A percentile compares a stretch with the other conserved stretches of the same genome.
Conservation (phyloP, 1,140 invertebrate species). For the Trichonephila inaurata region DNA sequence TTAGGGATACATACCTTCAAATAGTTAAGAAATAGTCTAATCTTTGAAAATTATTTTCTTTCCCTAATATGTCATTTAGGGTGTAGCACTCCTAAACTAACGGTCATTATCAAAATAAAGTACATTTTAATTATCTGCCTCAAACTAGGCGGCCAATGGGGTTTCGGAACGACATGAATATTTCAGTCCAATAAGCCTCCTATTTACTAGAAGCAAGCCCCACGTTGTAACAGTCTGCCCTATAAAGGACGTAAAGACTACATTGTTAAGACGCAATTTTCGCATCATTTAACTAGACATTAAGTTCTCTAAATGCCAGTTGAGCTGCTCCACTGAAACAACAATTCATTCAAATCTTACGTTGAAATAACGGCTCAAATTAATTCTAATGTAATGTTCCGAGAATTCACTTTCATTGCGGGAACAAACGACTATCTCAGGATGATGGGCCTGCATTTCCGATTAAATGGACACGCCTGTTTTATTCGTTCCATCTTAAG, state of each 20-base stretch:
- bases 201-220: background rate
- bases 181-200: conserved; percentile 27
- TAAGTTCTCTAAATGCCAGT: conserved; percentile 31
- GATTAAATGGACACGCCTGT: background rate
- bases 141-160: background rate
- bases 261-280: conserved; percentile 6
- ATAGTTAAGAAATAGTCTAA: no score
- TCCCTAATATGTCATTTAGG: background rate
- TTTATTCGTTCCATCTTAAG: background rate
- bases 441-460: background rate
- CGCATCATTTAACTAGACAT: conserved; percentile 40
- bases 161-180: conserved; percentile 12
- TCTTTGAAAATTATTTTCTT: background rate
- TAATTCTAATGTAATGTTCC: background rate
- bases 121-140: background rate
- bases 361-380: conserved; percentile 25
- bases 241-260: background rate
- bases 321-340: background rate
- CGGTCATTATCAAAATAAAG: conserved; percentile 12
- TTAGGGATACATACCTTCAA: no score
- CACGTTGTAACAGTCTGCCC: background rate
- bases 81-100: background rate
- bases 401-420: background rate
- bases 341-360: conserved; percentile 10
- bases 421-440: background rate